Evolutionary conservation across 2,888 invertebrate genomes (phyloP), one percentile per base, ranked within the genome.

Genomic region (Drosophila ustulata): DNA sequence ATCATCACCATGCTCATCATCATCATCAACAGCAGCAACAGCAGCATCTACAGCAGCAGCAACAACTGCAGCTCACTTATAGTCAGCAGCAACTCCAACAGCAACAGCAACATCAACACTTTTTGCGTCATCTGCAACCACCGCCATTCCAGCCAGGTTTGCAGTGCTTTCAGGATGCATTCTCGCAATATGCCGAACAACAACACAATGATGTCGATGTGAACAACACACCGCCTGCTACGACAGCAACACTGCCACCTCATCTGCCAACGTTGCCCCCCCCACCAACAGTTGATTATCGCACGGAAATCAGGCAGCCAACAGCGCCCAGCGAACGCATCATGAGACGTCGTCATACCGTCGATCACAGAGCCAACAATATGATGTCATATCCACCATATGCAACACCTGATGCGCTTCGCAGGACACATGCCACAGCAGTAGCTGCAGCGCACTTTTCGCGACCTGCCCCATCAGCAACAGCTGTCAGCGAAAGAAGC

Each of bases 131-230:
- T 1, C 57, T 80, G 4, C 78, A 56, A 25, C 43, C 75, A 0
- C 43, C 66, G 5, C 7, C 30, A 0, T 62, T 66, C 59, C 56
- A 52, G 30, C 50, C 66, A 28, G 62, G 52, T 4, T 34, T 78
- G 53, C 82, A 67, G 7, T 63, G 49, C 41, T 78, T 82, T 74
- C 80, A 75, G 37, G 64, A 78, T 47, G 41, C 62, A 1, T 70
- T 59, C 32, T 0, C 57, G 0, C 58, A 63, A 3, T 51, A 50
- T 58, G 0, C 53, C 8, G 26, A 18, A n/a, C 26, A 7, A 4
- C 66, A 13, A 28, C 4, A 32, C 9, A 3, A 9, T 8, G 1
- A 8, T 18, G 6, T 28, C 3, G 39, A 50, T 1, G 4, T 11
- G n/a, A 61, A 55, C 34, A 46, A 41, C 23, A 25, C 25, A 50